phyloP scores from a whole-genome alignment of 2,888 invertebrate species.

The Meiosimyza platycephala region DNA sequence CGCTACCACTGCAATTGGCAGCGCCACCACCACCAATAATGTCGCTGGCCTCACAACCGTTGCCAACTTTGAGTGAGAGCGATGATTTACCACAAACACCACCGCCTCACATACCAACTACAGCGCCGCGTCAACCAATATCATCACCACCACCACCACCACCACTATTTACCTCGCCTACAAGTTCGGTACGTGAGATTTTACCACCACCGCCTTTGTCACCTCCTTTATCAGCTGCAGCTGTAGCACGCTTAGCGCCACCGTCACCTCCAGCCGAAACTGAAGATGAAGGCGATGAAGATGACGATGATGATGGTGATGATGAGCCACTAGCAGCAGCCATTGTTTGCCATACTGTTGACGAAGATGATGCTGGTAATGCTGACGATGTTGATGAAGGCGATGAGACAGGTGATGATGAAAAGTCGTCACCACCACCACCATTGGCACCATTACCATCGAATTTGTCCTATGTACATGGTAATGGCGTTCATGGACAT shows the following conservation, averaged over 20 bases:
- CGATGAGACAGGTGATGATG: conserved; percentile 55
- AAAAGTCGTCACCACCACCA: conserved; percentile 58
- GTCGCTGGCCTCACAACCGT: conserved; percentile 48
- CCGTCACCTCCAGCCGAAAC: conserved; percentile 49
- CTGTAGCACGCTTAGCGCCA: conserved; percentile 41
- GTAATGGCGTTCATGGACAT: conserved; percentile 42
- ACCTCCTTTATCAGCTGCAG: conserved; percentile 34
- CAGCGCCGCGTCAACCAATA: conserved; percentile 39
- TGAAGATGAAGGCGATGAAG: conserved; percentile 49
- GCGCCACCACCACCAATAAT: conserved; percentile 49
- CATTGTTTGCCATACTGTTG: conserved; percentile 37
- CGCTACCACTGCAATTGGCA: conserved; percentile 42
- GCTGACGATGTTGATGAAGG: conserved; percentile 42
- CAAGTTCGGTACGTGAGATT: neutral
- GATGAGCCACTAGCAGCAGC: conserved; percentile 54
- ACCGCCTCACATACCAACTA: conserved; percentile 52
- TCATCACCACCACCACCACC: conserved; percentile 48
- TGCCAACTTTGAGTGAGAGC: conserved; percentile 60
- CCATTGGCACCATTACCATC: conserved; percentile 63
- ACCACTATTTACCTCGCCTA: conserved; percentile 53
- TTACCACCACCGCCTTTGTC: conserved; percentile 39
- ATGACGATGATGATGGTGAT: conserved; percentile 50
- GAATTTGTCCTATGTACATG: conserved; percentile 61
- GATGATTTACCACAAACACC: conserved; percentile 62
- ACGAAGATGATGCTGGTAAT: conserved; percentile 22